Percentiles rank a stretch among this genome's conserved stretches.
These are phyloP conservation scores for Leucozona laternaria DNA, from an alignment of 2,888 invertebrate genomes.

Conservation along the genomic window DNA sequence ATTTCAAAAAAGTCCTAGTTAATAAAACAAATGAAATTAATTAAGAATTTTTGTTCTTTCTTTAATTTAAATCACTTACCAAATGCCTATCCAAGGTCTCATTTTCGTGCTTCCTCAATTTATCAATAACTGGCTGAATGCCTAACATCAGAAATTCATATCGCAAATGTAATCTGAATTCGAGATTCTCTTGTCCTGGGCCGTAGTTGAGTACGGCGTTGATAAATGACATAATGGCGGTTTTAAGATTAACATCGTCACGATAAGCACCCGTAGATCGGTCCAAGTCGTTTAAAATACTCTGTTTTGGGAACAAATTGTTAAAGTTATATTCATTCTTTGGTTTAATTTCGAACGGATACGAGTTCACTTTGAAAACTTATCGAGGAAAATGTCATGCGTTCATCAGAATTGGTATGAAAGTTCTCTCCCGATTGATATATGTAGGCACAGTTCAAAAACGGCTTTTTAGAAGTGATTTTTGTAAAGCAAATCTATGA, in stretches of 20 bases:
- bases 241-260: conserved; percentile 96
- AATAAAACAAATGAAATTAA: background rate
- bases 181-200: conserved; percentile 96
- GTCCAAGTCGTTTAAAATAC: conserved; percentile 95
- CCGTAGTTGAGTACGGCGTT: conserved; percentile 98
- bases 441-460: background rate
- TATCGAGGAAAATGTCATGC: background rate
- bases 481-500: no score
- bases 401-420: background rate
- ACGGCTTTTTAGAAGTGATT: background rate
- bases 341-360: background rate
- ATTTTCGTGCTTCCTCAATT: conserved; percentile 95
- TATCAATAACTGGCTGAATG: conserved; percentile 97
- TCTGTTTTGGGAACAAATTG: conserved; percentile 83
- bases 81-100: conserved; percentile 97
- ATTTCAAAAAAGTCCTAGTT: conserved; percentile 96
- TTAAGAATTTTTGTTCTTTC: background rate
- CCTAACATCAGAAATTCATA: conserved; percentile 99
- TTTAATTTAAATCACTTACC: conserved; percentile 78
- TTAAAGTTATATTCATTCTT: background rate
- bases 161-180: conserved; percentile 96
- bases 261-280: conserved; percentile 95
- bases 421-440: background rate
- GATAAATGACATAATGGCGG: conserved; percentile 98
- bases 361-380: background rate